Conservation (phyloP, 2,888 invertebrate genomes). For the Sesia apiformis region DNA sequence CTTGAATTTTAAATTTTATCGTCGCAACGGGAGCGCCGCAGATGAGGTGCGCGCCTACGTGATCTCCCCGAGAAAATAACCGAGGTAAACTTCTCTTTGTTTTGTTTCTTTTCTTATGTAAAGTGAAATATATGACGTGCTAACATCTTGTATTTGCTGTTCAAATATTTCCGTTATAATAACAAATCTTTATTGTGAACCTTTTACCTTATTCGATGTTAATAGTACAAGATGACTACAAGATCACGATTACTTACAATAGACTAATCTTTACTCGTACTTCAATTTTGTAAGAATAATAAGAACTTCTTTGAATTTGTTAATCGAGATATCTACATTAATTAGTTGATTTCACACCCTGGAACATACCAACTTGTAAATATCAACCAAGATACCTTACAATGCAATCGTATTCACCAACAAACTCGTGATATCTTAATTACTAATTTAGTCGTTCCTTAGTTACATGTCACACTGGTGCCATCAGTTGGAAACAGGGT, state of each 20-base stretch:
- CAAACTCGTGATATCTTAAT: constrained; percentile 12
- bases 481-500: constrained; percentile 3
- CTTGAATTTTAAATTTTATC: constrained; percentile 75
- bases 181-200: no score
- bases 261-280: no score
- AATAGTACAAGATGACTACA: no score
- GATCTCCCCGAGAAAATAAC: constrained; percentile 65
- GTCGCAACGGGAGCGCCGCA: constrained; percentile 59
- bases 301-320: no score
- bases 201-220: no score
- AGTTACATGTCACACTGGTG: constrained; percentile 12
- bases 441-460: constrained; percentile 31
- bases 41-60: constrained; percentile 73
- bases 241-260: no score
- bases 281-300: no score
- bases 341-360: no score
- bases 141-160: neutral
- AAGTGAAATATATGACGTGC: neutral
- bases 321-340: no score
- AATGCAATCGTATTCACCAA: neutral
- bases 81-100: constrained; percentile 53
- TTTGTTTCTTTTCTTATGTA: constrained; percentile 23
- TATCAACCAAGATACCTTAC: no score
- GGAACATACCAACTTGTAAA: no score
- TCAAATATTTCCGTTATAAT: neutral